phyloP scores from a whole-genome alignment of 2,888 invertebrate genomes.

The Lepidonotus clava region DNA sequence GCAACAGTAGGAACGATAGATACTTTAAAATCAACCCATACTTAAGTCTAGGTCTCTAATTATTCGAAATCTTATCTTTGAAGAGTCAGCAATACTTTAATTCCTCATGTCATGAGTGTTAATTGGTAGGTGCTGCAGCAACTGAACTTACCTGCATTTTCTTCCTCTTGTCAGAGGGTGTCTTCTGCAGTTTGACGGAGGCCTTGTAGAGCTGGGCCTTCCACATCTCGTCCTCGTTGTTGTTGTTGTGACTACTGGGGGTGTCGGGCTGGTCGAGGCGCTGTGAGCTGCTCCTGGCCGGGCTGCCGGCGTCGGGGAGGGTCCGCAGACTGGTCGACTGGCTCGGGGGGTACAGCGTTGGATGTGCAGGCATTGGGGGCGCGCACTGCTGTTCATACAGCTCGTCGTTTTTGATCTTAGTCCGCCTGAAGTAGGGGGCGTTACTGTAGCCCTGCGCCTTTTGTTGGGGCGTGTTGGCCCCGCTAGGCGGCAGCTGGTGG shows the following conservation, averaged over 20 bases:
- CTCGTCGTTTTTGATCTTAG: constrained; percentile 60
- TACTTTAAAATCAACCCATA: no score
- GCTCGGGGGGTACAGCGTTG: constrained; percentile 24
- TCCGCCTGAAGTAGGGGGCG: constrained; percentile 56
- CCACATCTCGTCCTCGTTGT: constrained; percentile 57
- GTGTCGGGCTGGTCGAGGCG: not conserved
- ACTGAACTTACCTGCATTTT: constrained; percentile 44
- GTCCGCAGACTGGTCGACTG: not conserved
- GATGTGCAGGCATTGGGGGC: constrained; percentile 41
- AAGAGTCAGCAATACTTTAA: no score
- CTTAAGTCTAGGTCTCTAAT: no score
- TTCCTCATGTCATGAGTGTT: no score
- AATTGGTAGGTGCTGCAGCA: no score
- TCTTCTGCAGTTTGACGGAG: constrained; percentile 60
- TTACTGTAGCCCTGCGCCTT: constrained; percentile 33
- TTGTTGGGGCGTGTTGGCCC: not conserved
- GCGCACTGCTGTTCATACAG: constrained; percentile 57
- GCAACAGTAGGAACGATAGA: no score
- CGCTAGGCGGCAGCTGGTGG: not conserved
- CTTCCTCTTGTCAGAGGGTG: constrained; percentile 56
- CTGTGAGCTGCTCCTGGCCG: not conserved
- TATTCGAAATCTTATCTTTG: no score
- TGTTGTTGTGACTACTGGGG: not conserved
- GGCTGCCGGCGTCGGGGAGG: not conserved
- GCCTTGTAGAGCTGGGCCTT: constrained; percentile 59